A percentile compares a stretch with the other conserved stretches of the same genome.
These are phyloP conservation scores for Onychorhynchus coronatus DNA, from an alignment of 2,113 vertebrate species.

Conservation along the genomic window DNA sequence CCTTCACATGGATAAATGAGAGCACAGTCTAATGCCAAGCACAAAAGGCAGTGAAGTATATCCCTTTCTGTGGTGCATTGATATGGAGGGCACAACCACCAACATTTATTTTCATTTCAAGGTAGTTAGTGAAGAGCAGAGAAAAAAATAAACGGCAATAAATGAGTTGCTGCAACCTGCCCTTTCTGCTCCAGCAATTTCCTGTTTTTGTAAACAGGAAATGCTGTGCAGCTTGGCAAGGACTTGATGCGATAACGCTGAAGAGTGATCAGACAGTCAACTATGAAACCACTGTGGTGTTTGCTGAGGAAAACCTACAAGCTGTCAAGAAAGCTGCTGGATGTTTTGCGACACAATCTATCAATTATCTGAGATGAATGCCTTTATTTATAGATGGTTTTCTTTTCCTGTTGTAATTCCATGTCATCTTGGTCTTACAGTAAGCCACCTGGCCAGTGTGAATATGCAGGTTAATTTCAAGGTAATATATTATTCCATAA, in stretches of 20 bases:
- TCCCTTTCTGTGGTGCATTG: background rate
- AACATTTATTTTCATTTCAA: background rate
- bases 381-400: background rate
- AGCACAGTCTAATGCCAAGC: background rate
- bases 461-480: background rate
- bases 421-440: background rate
- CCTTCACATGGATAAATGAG: background rate
- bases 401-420: background rate
- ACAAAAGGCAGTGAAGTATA: background rate
- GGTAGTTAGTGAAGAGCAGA: background rate
- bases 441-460: constrained; percentile 14
- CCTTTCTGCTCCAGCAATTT: background rate
- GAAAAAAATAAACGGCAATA: background rate
- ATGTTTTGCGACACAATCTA: background rate
- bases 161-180: constrained; percentile 47
- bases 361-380: background rate
- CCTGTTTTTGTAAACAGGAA: constrained; percentile 59
- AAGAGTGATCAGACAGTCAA: background rate
- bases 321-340: constrained; percentile 25
- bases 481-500: constrained; percentile 37
- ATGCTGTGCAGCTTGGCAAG: background rate
- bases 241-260: background rate
- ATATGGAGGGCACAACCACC: background rate
- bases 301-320: constrained; percentile 40
- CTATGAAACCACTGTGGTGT: background rate